Evolutionary conservation across 2,797 vertebrate species (phyloP).

Genomic region (Gastrophryne carolinensis): DNA sequence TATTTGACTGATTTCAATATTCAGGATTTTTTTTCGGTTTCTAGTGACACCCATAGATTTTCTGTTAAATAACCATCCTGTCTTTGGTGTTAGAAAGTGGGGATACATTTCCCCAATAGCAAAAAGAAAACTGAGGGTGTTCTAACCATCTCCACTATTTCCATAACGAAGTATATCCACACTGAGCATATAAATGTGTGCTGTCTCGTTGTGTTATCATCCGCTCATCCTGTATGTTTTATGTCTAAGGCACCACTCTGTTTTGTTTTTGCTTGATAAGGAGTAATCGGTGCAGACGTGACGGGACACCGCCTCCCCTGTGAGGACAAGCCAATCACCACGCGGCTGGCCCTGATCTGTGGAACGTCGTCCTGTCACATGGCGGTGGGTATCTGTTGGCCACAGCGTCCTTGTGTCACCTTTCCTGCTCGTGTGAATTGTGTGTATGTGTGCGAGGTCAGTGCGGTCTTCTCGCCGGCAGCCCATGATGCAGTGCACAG

Average conservation of each 20-base stretch:
- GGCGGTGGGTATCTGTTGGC: slow-evolving; percentile 76
- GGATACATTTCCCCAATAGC: no score
- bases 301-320: slow-evolving; percentile 80
- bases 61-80: no score
- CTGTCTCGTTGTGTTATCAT: neutral
- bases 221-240: neutral
- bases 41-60: no score
- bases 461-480: neutral
- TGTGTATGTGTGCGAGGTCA: neutral
- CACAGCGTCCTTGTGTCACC: slow-evolving; percentile 17
- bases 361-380: slow-evolving; percentile 97
- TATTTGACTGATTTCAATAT: no score
- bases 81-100: no score
- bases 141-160: no score
- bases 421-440: neutral
- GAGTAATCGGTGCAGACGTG: slow-evolving; percentile 91
- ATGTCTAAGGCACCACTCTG: neutral
- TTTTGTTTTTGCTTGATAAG: slow-evolving; percentile 64
- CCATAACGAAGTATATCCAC: no score
- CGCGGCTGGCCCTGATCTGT: slow-evolving; percentile 89
- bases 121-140: no score
- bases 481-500: neutral
- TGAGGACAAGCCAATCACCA: slow-evolving; percentile 81
- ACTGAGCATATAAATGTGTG: no score
- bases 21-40: no score